Conservation (phyloP, 2,113 vertebrate genomes). For the Ochotona curzoniae region DNA sequence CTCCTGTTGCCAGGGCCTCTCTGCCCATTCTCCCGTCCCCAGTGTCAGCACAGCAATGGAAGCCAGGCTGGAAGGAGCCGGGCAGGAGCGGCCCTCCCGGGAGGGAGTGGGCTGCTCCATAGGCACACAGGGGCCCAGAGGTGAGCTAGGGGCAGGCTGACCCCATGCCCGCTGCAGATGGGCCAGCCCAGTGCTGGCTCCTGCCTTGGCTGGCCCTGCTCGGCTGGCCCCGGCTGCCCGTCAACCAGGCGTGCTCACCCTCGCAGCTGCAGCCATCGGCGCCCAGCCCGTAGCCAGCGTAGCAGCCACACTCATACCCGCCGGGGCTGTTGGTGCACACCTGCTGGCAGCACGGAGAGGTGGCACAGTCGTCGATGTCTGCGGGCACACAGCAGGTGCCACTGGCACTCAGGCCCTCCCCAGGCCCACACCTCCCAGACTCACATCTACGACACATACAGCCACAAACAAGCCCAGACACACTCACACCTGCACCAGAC, state of each 20-base stretch:
- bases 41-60: neutral
- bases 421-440: neutral
- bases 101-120: fast-evolving
- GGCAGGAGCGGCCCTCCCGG: fast-evolving
- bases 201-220: neutral
- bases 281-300: constrained; percentile 90
- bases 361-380: constrained; percentile 93
- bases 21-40: fast-evolving
- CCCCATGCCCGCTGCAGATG: fast-evolving
- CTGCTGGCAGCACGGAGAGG: constrained; percentile 93
- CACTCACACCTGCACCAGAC: too few relatives aligned
- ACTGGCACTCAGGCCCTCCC: neutral
- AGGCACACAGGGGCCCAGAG: fast-evolving
- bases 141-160: neutral
- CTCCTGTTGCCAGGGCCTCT: neutral
- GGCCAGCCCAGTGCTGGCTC: fast-evolving
- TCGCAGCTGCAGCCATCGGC: constrained; percentile 92
- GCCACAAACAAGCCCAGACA: too few relatives aligned
- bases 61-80: neutral
- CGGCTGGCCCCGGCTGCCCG: fast-evolving
- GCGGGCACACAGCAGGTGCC: constrained; percentile 30
- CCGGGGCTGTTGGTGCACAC: constrained; percentile 95
- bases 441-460: too few relatives aligned
- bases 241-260: constrained; percentile 81
- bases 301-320: constrained; percentile 95